Conservation (phyloP, 2,113 vertebrate genomes). For the Zosterops lateralis region DNA sequence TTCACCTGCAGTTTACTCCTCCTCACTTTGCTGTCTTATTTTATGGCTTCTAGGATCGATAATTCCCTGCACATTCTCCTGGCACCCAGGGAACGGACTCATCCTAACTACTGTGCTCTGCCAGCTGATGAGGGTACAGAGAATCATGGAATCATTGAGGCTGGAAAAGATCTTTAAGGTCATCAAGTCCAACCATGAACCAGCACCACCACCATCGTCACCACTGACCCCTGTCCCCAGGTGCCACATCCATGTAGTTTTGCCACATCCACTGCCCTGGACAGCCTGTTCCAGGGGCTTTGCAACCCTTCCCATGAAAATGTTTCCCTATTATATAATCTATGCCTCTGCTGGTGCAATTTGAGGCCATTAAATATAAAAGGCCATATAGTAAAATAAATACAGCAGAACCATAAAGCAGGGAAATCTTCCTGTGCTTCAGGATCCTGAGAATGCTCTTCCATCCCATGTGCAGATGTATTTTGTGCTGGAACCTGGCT, state of each 20-base stretch:
- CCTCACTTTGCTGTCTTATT: neutral
- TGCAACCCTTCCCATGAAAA: neutral
- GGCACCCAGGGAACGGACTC: fast-evolving
- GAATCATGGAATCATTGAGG: too few species aligned
- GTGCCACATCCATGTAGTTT: neutral
- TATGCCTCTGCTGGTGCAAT: too few species aligned
- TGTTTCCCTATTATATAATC: too few species aligned
- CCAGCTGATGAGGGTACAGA: neutral
- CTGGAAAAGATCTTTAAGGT: neutral
- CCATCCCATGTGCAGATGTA: neutral
- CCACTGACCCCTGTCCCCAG: neutral
- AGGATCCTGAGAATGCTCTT: neutral
- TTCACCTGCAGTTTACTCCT: neutral
- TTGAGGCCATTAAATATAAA: neutral
- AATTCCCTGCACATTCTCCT: neutral
- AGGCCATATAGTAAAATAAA: neutral
- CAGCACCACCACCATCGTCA: neutral
- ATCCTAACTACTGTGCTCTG: neutral
- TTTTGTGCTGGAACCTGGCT: neutral
- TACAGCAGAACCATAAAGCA: neutral
- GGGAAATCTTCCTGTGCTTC: neutral
- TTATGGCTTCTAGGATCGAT: neutral
- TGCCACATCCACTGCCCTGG: neutral
- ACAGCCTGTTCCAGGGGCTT: neutral
- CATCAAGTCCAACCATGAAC: neutral